Evolutionary conservation across 2,888 invertebrate genomes (phyloP), one percentile per base, ranked within the genome.

Genomic region (Drosophila barbarae): DNA sequence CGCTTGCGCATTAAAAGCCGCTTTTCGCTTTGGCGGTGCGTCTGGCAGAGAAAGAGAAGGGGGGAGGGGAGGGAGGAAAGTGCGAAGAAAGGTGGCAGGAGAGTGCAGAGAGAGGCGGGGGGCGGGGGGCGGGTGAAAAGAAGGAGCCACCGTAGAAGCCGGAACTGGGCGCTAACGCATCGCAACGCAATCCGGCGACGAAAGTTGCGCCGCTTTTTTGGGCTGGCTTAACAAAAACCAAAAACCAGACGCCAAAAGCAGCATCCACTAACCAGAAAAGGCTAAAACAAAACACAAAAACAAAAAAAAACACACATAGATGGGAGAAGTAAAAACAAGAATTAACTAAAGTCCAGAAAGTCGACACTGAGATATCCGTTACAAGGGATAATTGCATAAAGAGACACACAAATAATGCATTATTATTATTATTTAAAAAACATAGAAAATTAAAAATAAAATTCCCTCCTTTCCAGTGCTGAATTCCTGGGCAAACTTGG

Each of bases 121-220:
- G 18, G 18, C 18, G 1, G 18, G 18, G 18, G 18, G 18, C 18
- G 1, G 18, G 18, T 18, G 18, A 18, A 18, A 1, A 18, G 59
- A 30, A 60, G 59, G 47, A 60, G 59, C 66, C 36, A 56, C 72
- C 75, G 75, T 71, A 80, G 71, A 79, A 79, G 79, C 79, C 79
- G 79, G 79, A 79, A 79, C 79, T 79, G 75, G 67, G 73, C 71
- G 54, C 59, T 53, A 59, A 51, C 47, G 65, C 65, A 56, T 57
- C 30, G 63, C 77, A 73, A 61, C 61, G 69, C 63, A 69, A 60
- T 55, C 63, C 46, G 70, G 70, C 70, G 70, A 72, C 84, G 80
- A 81, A 81, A 81, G 80, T 81, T 84, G 82, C 75, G 75, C 82
- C 72, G 84, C 46, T 47, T 75, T 77, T 81, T 84, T 84, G 82